Evolutionary conservation across 2,113 vertebrate species (phyloP), one percentile per base, ranked within the genome.

Genomic region (Peromyscus californicus): DNA sequence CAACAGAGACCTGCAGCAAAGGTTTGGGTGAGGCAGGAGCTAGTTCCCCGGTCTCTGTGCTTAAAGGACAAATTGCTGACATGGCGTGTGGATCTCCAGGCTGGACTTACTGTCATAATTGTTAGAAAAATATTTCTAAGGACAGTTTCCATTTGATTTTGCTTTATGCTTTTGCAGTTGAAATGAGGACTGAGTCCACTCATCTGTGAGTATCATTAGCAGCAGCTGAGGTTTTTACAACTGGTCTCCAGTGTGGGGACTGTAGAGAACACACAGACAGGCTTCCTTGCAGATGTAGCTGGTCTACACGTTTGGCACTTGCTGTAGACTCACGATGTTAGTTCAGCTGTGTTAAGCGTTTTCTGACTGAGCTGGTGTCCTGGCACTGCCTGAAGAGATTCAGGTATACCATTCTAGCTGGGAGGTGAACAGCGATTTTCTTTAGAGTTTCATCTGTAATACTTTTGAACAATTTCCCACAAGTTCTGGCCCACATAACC

Each of bases 401-500:
- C 63, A 65, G 63, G 69, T 72, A 72, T 72, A n/a, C 89, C 63
- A 80, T 96, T 79, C 79, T 80, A 70, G 48, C 78, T 84, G 93
- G 78, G 79, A 94, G 97, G 87, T 93, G 70, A 91, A 85, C 0
- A 11, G 76, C 96, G 76, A 96, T 97, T 98, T 97, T 91, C 90
- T 96, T 94, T 85, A 96, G 88, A 89, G 65, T 94, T 74, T 69
- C 26, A 69, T 95, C 72, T 97, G 1, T 97, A 97, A 97, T 97
- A 93, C 96, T 98, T 97, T 97, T 97, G 85, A 97, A 92, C 86
- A 92, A 48, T 95, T 97, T 97, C 61, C 63, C 45, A 82, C 74
- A 94, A 94, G 75, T 92, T 87, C 79, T 82, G 70, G 83, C 89
- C 75, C 72, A 94, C 79, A 89, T 90, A 96, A 39, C 89, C 89